Evolutionary conservation across 1,140 invertebrate species (phyloP).

Genomic region (Drosophila ficusphila): DNA sequence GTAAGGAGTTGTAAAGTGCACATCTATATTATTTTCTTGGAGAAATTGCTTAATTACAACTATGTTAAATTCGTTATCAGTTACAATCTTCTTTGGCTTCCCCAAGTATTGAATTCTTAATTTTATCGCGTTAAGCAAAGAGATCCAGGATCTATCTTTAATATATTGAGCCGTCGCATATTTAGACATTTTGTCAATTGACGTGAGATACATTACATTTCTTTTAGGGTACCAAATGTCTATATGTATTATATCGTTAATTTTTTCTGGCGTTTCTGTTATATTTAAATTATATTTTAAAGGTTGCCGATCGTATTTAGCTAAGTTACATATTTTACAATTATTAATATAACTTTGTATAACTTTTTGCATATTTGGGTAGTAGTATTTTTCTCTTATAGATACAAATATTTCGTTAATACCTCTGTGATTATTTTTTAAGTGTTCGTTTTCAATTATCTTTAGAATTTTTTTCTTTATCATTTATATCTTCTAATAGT

Average conservation of each 20-base stretch:
- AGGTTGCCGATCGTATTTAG: slow-evolving; percentile 4
- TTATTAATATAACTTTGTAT: slow-evolving; percentile 10
- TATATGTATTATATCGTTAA: slow-evolving; percentile 2
- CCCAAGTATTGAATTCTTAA: slow-evolving; percentile 4
- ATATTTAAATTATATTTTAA: slow-evolving; percentile 16
- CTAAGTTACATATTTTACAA: slow-evolving; percentile 1
- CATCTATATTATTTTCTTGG: neutral
- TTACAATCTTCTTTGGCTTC: slow-evolving; percentile 6
- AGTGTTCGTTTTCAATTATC: slow-evolving; percentile 13
- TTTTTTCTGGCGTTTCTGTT: slow-evolving; percentile 10
- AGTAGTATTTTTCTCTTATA: slow-evolving; percentile 8
- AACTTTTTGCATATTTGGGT: slow-evolving; percentile 4
- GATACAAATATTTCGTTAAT: slow-evolving; percentile 11
- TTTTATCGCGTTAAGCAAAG: neutral
- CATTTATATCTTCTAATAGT: neutral
- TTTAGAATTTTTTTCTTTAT: neutral
- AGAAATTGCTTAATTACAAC: slow-evolving; percentile 2
- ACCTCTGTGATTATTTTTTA: slow-evolving; percentile 9
- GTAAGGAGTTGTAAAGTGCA: slow-evolving; percentile 11
- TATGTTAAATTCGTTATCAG: slow-evolving; percentile 4
- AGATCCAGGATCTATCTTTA: neutral
- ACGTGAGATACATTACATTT: slow-evolving; percentile 3
- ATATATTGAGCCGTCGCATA: neutral
- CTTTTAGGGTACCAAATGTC: slow-evolving; percentile 1
- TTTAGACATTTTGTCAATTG: slow-evolving; percentile 6